A percentile compares a stretch with the other conserved stretches of the same genome.
Conservation (phyloP, 2,113 vertebrate species). For the Psittacula cyanocephala region DNA sequence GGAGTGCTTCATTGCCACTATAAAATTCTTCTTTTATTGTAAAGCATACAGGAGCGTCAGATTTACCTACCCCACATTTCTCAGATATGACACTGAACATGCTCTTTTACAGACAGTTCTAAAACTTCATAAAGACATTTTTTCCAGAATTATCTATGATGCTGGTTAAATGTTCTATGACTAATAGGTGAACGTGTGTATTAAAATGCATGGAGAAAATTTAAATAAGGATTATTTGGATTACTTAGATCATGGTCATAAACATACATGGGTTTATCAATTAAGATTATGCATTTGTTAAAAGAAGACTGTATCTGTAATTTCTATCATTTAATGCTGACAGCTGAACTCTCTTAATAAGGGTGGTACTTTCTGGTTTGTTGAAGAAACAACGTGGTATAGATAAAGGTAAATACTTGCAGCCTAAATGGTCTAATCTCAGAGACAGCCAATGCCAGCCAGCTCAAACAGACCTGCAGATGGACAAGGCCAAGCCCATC, state of each 20-base stretch:
- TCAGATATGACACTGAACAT: background rate
- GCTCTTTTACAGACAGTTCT: background rate
- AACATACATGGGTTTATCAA: accelerated
- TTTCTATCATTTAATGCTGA: background rate
- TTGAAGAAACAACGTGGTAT: background rate
- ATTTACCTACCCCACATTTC: background rate
- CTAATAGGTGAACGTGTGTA: background rate
- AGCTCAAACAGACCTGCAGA: background rate
- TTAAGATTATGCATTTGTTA: background rate
- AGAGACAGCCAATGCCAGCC: background rate
- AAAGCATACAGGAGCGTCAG: background rate
- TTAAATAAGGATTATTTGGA: background rate
- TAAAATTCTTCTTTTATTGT: background rate
- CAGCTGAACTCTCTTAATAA: background rate
- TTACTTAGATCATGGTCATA: background rate
- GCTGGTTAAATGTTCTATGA: background rate
- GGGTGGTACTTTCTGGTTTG: background rate
- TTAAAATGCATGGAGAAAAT: background rate
- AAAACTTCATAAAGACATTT: background rate
- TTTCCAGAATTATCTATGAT: background rate
- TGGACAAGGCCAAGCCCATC: background rate
- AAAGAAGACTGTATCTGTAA: background rate
- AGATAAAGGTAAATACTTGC: background rate
- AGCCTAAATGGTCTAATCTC: background rate
- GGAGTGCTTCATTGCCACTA: background rate